Evolutionary conservation across 2,113 vertebrate genomes (phyloP).

Genomic region (Equus przewalskii): DNA sequence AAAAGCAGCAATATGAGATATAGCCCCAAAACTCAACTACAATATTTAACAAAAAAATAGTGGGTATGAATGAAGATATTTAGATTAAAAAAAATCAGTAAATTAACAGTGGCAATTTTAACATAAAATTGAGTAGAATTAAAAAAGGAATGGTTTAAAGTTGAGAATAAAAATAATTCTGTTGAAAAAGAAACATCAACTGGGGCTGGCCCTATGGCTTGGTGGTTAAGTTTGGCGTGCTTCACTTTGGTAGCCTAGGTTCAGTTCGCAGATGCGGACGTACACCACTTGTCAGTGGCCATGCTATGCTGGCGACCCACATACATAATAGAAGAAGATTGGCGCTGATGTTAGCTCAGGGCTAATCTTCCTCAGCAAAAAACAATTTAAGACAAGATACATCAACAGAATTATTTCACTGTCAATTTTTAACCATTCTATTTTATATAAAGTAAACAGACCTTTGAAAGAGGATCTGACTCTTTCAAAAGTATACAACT

Average conservation of each 20-base stretch:
- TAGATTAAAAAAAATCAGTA: background rate
- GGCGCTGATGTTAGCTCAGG: too few species aligned
- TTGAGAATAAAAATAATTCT: background rate
- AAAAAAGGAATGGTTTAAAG: background rate
- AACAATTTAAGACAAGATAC: background rate
- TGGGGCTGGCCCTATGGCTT: too few species aligned
- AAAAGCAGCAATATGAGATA: background rate
- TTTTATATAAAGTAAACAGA: background rate
- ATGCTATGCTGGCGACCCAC: too few species aligned
- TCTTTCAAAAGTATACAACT: background rate
- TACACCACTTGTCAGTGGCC: too few species aligned
- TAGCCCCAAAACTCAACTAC: background rate
- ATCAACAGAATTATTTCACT: background rate
- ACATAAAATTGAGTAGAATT: background rate
- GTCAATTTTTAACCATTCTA: background rate
- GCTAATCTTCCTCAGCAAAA: too few species aligned
- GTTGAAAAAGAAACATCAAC: background rate
- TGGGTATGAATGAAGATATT: background rate
- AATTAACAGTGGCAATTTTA: background rate
- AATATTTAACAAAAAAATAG: background rate
- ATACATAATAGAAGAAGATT: too few species aligned
- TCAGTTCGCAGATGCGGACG: too few species aligned
- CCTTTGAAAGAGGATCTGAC: background rate
- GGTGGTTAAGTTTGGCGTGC: too few species aligned
- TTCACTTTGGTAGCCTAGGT: too few species aligned